phyloP scores from a whole-genome alignment of 2,888 invertebrate species.

The Ditula angustiorana region DNA sequence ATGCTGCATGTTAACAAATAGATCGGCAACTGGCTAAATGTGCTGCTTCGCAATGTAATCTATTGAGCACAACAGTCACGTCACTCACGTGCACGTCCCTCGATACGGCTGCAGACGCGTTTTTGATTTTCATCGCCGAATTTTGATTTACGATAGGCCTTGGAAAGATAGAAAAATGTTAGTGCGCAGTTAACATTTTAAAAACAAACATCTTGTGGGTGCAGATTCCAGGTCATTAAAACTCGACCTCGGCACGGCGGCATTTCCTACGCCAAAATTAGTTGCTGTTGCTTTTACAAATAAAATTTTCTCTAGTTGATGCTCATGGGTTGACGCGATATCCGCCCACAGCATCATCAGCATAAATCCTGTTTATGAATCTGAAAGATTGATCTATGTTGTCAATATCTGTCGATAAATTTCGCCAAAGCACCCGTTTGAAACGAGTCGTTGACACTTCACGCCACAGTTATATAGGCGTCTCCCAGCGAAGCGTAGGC shows the following conservation, averaged over 20 bases:
- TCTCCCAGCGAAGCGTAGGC: conserved; percentile 32
- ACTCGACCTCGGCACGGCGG: conserved; percentile 58
- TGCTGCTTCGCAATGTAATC: neutral
- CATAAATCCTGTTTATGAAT: conserved; percentile 28
- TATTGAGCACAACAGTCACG: conserved; percentile 14
- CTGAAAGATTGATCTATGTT: conserved; percentile 12
- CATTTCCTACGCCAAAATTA: conserved; percentile 58
- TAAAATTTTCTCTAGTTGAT: conserved; percentile 41
- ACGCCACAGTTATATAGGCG: conserved; percentile 34
- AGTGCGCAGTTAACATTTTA: conserved; percentile 43
- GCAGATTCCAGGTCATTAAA: conserved; percentile 52
- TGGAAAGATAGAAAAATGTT: conserved; percentile 44
- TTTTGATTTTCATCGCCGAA: conserved; percentile 20
- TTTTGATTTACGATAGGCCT: conserved; percentile 41
- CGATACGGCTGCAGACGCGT: neutral
- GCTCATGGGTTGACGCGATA: conserved; percentile 30
- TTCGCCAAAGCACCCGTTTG: conserved; percentile 7
- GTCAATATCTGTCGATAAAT: conserved; percentile 30
- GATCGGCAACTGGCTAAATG: conserved; percentile 13
- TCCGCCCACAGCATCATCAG: conserved; percentile 28
- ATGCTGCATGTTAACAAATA: conserved; percentile 36
- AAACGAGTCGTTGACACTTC: conserved; percentile 35
- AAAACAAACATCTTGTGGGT: conserved; percentile 47
- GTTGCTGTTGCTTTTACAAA: conserved; percentile 30
- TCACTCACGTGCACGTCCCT: too few species aligned